These are phyloP conservation scores for Chiridota heheva DNA, from an alignment of 35 echinoderm and acorn worm genomes.

Conservation along the genomic window DNA sequence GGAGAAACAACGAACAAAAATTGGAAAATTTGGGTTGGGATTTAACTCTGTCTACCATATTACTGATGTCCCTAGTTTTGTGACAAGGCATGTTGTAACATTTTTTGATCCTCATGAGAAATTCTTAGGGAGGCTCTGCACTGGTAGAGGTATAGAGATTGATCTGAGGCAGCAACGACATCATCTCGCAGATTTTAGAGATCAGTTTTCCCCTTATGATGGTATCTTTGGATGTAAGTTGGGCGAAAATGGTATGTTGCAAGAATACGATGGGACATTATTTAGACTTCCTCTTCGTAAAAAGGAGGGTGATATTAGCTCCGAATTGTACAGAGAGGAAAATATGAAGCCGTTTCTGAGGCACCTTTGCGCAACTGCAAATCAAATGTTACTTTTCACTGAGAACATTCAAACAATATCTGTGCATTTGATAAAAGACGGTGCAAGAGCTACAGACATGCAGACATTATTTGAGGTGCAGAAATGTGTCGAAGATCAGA, in stretches of 20 bases:
- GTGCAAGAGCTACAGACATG: neutral
- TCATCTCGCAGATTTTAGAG: neutral
- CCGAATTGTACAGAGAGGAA: slow-evolving; percentile 26
- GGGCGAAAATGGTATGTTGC: neutral
- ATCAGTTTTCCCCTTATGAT: slow-evolving; percentile 46
- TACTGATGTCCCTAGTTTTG: slow-evolving; percentile 87
- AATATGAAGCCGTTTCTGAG: slow-evolving; percentile 37
- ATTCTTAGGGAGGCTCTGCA: slow-evolving; percentile 28
- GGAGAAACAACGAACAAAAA: slow-evolving; percentile 55
- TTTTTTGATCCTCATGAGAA: slow-evolving; percentile 78
- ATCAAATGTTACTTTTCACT: slow-evolving; percentile 71
- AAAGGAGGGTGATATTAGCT: slow-evolving; percentile 25
- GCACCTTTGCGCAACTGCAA: slow-evolving; percentile 19
- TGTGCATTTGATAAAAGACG: slow-evolving; percentile 15
- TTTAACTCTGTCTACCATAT: slow-evolving; percentile 92
- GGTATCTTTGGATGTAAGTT: slow-evolving; percentile 78
- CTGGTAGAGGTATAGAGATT: slow-evolving; percentile 31
- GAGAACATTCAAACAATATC: slow-evolving; percentile 58
- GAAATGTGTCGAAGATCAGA: neutral
- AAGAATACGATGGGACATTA: slow-evolving; percentile 62
- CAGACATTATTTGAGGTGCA: neutral
- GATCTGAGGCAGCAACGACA: slow-evolving; percentile 16
- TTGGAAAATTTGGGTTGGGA: slow-evolving; percentile 86
- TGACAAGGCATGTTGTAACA: slow-evolving; percentile 57
- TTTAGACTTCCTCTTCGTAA: slow-evolving; percentile 87